These are phyloP conservation scores for Vanessa tameamea DNA, from an alignment of 1,140 invertebrate species.

Conservation along the genomic window DNA sequence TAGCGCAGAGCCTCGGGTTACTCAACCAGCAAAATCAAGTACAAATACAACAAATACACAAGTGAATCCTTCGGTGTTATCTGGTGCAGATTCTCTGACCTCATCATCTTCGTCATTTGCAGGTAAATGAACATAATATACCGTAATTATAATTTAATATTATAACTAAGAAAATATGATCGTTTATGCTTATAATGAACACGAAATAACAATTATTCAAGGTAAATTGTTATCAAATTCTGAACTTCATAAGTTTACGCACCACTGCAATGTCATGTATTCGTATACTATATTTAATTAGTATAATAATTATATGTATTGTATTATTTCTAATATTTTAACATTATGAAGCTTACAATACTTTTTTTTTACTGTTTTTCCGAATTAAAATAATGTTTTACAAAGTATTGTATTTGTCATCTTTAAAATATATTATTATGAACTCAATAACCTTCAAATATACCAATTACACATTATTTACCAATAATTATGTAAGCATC, in stretches of 20 bases:
- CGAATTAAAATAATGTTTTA: no score
- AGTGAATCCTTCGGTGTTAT: slow-evolving; percentile 64
- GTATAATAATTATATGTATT: no score
- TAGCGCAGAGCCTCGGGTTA: slow-evolving; percentile 42
- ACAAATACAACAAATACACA: slow-evolving; percentile 56
- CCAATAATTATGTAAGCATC: no score
- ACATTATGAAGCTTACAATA: no score
- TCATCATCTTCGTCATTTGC: slow-evolving; percentile 74
- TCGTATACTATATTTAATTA: no score
- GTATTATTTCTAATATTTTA: no score
- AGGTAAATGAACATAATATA: slow-evolving; percentile 46
- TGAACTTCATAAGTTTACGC: neutral
- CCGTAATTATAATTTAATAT: neutral
- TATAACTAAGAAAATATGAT: neutral
- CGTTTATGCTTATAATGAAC: neutral
- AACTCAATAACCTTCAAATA: no score
- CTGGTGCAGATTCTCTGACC: slow-evolving; percentile 71
- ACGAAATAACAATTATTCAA: neutral
- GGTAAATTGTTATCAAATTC: neutral
- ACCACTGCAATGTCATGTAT: no score
- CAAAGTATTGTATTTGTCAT: no score
- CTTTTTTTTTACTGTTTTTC: no score
- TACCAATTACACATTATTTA: no score
- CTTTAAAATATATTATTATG: no score
- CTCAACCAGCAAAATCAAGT: slow-evolving; percentile 27